A percentile compares a stretch with the other conserved stretches of the same genome.
phyloP scores from a whole-genome alignment of 2,888 invertebrate species.

The Gibbula magus region DNA sequence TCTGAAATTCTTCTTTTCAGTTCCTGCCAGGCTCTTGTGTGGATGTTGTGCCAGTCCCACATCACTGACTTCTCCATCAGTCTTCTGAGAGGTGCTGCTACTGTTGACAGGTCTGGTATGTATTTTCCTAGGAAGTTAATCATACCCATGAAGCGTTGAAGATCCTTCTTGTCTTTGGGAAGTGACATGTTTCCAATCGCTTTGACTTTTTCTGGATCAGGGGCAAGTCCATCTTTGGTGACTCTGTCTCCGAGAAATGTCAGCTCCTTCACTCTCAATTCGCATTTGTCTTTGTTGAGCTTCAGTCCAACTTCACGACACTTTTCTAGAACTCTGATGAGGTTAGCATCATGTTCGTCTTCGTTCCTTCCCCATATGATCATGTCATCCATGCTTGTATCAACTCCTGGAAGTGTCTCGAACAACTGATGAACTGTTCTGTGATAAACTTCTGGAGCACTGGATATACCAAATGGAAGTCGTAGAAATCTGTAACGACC shows the following conservation, averaged over 20 bases:
- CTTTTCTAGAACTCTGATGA: neutral
- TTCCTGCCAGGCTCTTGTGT: neutral
- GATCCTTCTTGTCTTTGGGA: constrained; percentile 29
- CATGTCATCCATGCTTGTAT: too few species aligned
- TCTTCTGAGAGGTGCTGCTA: constrained; percentile 31
- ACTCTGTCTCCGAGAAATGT: constrained; percentile 26
- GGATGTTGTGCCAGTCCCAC: neutral
- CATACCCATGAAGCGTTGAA: constrained; percentile 39
- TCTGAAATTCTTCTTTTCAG: constrained; percentile 10
- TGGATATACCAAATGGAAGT: constrained; percentile 28
- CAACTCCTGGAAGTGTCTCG: too few species aligned
- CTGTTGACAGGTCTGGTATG: constrained; percentile 26
- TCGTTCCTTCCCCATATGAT: neutral
- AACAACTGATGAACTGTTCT: constrained; percentile 18
- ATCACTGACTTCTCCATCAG: constrained; percentile 27
- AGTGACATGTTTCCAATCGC: constrained; percentile 30
- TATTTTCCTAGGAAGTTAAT: constrained; percentile 32
- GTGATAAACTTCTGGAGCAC: constrained; percentile 14
- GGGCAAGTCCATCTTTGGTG: constrained; percentile 31
- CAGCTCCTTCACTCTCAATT: constrained; percentile 24
- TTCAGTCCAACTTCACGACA: neutral
- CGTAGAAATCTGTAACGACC: constrained; percentile 43
- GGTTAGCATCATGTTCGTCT: neutral
- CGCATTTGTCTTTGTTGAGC: neutral
- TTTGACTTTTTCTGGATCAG: constrained; percentile 36